phyloP scores from a whole-genome alignment of 2,797 vertebrate species.

The Gymnocypris eckloni region DNA sequence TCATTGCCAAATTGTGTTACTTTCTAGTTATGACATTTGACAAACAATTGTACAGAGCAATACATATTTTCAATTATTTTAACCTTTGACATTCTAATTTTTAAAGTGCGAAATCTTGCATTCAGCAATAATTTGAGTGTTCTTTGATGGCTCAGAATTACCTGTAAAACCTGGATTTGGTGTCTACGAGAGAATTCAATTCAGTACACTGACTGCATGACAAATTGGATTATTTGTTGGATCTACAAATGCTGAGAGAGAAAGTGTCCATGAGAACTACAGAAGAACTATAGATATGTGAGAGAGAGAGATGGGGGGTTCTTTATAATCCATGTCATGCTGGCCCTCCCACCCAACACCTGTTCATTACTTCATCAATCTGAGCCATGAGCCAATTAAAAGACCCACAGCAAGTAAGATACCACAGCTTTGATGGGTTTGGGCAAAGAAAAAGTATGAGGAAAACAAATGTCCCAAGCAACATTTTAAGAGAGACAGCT shows the following conservation, averaged over 20 bases:
- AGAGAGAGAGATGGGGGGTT: conserved; percentile 24
- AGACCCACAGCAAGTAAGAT: conserved; percentile 45
- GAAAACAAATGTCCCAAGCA: conserved; percentile 17
- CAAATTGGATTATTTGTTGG: conserved; percentile 53
- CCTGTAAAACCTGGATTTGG: conserved; percentile 21
- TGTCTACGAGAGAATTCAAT: conserved; percentile 40
- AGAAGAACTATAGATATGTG: conserved; percentile 26
- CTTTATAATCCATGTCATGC: conserved; percentile 58
- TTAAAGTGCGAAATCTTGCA: background rate
- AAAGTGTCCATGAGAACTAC: conserved; percentile 47
- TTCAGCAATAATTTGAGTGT: conserved; percentile 19
- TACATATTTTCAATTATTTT: background rate
- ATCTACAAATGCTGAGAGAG: conserved; percentile 42
- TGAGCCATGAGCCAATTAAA: conserved; percentile 56
- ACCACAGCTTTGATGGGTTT: conserved; percentile 41
- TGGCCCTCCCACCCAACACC: conserved; percentile 61
- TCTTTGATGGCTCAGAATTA: background rate
- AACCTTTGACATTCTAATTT: background rate
- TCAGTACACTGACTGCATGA: conserved; percentile 49
- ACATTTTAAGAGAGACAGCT: conserved; percentile 25
- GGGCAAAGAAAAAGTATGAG: conserved; percentile 13
- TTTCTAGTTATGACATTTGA: background rate
- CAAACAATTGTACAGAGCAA: background rate
- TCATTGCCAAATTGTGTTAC: background rate
- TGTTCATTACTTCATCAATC: conserved; percentile 67